Percentiles rank a stretch among this genome's conserved stretches.
Evolutionary conservation across 2,888 invertebrate species (phyloP).

Genomic region (Ormyrus pomaceus): DNA sequence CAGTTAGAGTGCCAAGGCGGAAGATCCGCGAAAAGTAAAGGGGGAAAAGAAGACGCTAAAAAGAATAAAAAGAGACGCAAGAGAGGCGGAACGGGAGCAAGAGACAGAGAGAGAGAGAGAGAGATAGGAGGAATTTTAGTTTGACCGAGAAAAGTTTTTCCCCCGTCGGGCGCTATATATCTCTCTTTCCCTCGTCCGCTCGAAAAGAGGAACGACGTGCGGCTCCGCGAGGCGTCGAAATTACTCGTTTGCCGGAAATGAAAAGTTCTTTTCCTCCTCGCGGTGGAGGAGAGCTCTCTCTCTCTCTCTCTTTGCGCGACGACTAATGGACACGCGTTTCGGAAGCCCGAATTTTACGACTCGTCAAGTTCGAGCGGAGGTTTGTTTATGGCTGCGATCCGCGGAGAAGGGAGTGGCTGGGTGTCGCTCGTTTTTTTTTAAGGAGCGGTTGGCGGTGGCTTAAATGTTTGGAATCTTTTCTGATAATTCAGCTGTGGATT

Average conservation of each 20-base stretch:
- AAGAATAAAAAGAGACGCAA: constrained; percentile 13
- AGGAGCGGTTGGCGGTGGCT: too few species aligned
- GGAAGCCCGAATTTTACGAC: constrained; percentile 27
- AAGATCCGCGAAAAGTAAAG: neutral
- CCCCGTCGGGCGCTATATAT: constrained; percentile 1
- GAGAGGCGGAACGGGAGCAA: neutral
- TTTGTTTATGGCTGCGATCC: too few species aligned
- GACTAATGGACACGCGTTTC: constrained; percentile 38
- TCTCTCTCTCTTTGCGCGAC: neutral
- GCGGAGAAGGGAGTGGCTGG: too few species aligned
- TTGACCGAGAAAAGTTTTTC: constrained; percentile 53
- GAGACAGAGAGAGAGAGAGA: neutral
- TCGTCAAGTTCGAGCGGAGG: constrained; percentile 6
- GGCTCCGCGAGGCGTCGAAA: constrained; percentile 40
- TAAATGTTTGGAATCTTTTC: too few species aligned
- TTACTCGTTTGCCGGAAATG: constrained; percentile 55
- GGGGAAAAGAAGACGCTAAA: constrained; percentile 1
- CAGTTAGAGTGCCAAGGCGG: constrained; percentile 5
- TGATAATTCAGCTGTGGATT: too few species aligned
- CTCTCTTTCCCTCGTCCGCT: constrained; percentile 9
- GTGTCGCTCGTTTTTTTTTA: too few species aligned
- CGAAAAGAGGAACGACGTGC: neutral
- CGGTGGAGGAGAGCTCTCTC: neutral
- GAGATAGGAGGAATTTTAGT: constrained; percentile 34
- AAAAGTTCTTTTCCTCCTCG: constrained; percentile 44